Evolutionary conservation across 2,888 invertebrate genomes (phyloP).

Genomic region (Apantesis nais): DNA sequence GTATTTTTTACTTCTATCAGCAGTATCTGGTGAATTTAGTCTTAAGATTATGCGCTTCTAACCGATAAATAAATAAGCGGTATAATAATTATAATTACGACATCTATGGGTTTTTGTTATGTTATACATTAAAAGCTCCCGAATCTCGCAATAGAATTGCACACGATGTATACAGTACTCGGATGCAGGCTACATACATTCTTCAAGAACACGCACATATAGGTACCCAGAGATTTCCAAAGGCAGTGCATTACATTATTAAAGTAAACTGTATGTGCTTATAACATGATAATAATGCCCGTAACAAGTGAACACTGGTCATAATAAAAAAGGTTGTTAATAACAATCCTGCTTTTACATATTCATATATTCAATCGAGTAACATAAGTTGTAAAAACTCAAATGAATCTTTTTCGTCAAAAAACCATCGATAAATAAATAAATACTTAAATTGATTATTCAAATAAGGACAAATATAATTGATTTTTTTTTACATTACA

Average conservation of each 20-base stretch:
- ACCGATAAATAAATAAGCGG: not conserved
- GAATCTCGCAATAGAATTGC: not conserved
- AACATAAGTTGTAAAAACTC: slow-evolving; percentile 12
- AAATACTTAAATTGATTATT: slow-evolving; percentile 1
- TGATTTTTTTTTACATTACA: not conserved
- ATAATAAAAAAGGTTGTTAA: slow-evolving; percentile 31
- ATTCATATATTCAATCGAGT: slow-evolving; percentile 23
- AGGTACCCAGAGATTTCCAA: not conserved
- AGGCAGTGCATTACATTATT: slow-evolving; percentile 19
- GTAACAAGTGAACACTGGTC: slow-evolving; percentile 48
- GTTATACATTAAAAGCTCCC: not conserved
- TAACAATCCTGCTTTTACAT: not conserved
- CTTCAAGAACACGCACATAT: not conserved
- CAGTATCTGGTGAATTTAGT: not conserved
- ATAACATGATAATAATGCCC: slow-evolving; percentile 49
- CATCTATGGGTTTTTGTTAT: not conserved
- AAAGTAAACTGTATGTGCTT: slow-evolving; percentile 41
- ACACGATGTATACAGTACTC: not conserved
- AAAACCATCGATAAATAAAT: slow-evolving; percentile 18
- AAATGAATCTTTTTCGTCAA: slow-evolving; percentile 8
- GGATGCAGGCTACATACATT: not conserved
- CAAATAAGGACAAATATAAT: not conserved
- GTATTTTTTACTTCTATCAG: not conserved
- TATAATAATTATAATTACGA: not conserved
- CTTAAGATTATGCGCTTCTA: not conserved